Base-by-base conservation (phyloP, 2,888 invertebrate species). In the Ischnura elegans region DNA sequence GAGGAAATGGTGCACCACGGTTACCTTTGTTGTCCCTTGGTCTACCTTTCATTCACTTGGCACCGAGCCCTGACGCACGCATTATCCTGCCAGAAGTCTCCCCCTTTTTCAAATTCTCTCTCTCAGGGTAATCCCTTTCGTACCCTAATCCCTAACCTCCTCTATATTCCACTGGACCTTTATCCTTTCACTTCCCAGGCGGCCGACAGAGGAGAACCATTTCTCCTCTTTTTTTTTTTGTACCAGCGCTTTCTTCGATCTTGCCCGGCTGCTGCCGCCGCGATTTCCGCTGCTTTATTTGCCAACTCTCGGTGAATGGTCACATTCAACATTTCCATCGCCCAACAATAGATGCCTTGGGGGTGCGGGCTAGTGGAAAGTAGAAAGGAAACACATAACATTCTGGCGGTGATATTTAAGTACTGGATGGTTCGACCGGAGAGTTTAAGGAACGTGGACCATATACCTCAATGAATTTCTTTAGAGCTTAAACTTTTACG, bases 251-350 rank as follows among this genome's bases (percentile, higher is more conserved):
- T 36, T 61, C 76, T n/a, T n/a, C 76, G 76, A 76, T 76, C 25
- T 2, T n/a, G 36, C 76, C 66, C 51, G 13, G n/a, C n/a, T 25
- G 36, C 36, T 36, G 36, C 29, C 76, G 76, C 76, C 36, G 36
- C 36, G 29, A 76, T 76, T 76, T 76, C 76, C 76, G 76, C 29
- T 76, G 10, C 76, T 76, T 76, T 76, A 76, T 76, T 76, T 36
- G 76, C 13, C 76, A 29, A 36, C 76, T 76, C 36, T 36, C 10
- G 29, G 76, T 16, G 76, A 10, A 36, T 13, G 36, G 13, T 13
- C 76, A 16, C 76, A 36, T 25, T 25, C 19, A n/a, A 61, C 61
- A n/a, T 61, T 25, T 61, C 61, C n/a, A 61, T 61, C n/a, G 61
- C n/a, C 61, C n/a, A 61, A n/a, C n/a, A n/a, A 51, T 19, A 19